Base-by-base conservation (phyloP, 2,113 vertebrate species). In the Hoplias malabaricus region DNA sequence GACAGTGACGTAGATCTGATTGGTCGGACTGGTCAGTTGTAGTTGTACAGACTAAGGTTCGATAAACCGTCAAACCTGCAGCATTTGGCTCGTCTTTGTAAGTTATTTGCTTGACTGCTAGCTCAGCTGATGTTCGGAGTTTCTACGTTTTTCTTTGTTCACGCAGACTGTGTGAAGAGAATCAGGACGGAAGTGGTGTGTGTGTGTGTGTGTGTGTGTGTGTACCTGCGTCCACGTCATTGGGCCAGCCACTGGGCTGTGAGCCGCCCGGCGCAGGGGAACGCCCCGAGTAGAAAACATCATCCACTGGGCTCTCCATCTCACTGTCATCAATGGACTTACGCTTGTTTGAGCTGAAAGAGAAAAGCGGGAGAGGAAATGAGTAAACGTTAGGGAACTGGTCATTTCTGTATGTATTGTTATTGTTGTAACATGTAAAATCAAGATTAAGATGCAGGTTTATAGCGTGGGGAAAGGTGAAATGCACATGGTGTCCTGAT, bases 311-410 rank as follows among this genome's bases (percentile, higher is more conserved):
- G 82, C 96, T 97, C 90, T 98, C 96, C 94, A 98, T 95, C 88
- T 98, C 96, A 7, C 95, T 96, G 94, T 97, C 96, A 68, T 98
- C 96, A 74, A 97, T 94, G 70, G 96, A 97, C 90, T 98, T 98
- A 80, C 96, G 94, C 90, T 98, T 98, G 89, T 95, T 97, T 88
- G 95, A 95, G 85, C 96, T 98, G 88, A 48, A 59, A 75, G 68
- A 61, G 19, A 38, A 27, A 16, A 81, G 14, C 80, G 5, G 40
- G 27, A n/a, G 10, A 16, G 50, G 16, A 12, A 40, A 53, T 40
- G 27, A 50, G 36, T 6, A 54, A 23, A 38, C 16, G 42, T 40
- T 53, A 38, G 29, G 29, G 70, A 23, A 36, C 16, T 27, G 16
- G 29, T 59, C 59, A 13, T 3, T 4, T 14, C 8, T 23, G 27